These are phyloP conservation scores for Dendroctonus valens DNA, from an alignment of 1,140 invertebrate genomes.

Conservation along the genomic window DNA sequence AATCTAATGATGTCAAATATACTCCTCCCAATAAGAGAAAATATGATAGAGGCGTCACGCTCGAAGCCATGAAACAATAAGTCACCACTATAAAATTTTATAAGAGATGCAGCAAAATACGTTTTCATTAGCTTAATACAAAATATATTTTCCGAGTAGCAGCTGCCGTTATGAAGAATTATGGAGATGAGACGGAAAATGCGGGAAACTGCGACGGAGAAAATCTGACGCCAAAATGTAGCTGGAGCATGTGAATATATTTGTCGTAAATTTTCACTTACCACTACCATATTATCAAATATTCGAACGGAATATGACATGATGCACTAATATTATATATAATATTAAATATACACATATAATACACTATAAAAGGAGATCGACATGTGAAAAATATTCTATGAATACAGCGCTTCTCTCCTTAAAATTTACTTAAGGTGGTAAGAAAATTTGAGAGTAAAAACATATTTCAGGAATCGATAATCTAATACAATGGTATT, in stretches of 20 bases:
- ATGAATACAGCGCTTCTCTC: too few species aligned
- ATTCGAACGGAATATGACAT: constrained; percentile 10
- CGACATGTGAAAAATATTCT: too few species aligned
- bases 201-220: constrained; percentile 9
- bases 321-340: too few species aligned
- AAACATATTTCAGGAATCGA: too few species aligned
- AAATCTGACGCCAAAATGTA: constrained; percentile 12
- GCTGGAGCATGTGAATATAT: constrained; percentile 20
- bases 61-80: constrained; percentile 10
- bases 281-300: constrained; percentile 18
- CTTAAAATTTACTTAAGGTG: too few species aligned
- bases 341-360: too few species aligned
- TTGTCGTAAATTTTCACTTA: constrained; percentile 26
- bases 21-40: too few species aligned
- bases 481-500: too few species aligned
- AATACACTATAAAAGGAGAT: too few species aligned
- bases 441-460: too few species aligned
- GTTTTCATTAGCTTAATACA: constrained; percentile 30
- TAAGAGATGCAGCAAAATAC: constrained; percentile 24
- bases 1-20: too few species aligned
- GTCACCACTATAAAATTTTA: constrained; percentile 17
- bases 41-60: not conserved
- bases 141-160: constrained; percentile 22
- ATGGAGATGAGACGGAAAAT: constrained; percentile 9
- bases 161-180: constrained; percentile 27